These are phyloP conservation scores for Dryoscopus gambensis DNA, from an alignment of 2,113 vertebrate genomes.

Conservation along the genomic window DNA sequence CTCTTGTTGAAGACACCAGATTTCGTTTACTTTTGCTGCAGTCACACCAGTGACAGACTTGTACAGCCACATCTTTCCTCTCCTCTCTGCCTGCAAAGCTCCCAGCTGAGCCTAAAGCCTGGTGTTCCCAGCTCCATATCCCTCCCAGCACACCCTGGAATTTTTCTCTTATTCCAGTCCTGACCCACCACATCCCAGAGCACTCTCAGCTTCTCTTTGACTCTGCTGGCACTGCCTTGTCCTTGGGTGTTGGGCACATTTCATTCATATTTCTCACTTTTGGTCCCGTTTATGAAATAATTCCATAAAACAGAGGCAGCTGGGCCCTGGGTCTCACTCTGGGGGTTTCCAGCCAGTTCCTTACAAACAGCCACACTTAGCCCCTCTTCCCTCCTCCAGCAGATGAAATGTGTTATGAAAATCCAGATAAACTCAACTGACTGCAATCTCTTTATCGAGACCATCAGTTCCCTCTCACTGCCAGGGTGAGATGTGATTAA, in stretches of 20 bases:
- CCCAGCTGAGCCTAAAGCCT: background rate
- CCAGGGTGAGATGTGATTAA: constrained; percentile 1
- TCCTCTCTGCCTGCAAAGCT: background rate
- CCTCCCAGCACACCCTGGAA: background rate
- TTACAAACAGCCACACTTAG: background rate
- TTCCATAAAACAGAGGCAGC: background rate
- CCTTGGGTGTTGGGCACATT: background rate
- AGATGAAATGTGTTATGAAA: background rate
- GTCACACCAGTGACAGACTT: background rate
- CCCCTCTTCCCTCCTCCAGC: background rate
- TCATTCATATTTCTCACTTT: background rate
- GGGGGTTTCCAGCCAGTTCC: background rate
- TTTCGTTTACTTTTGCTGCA: background rate
- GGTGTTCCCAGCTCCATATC: background rate
- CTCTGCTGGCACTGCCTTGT: background rate
- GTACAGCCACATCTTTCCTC: background rate
- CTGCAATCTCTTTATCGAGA: constrained; percentile 1
- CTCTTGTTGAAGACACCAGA: background rate
- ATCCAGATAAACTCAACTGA: background rate
- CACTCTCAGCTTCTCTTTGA: background rate
- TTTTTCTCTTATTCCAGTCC: background rate
- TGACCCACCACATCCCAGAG: background rate
- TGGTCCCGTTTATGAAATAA: background rate
- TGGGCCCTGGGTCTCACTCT: background rate
- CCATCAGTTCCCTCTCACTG: background rate